Base-by-base conservation (phyloP, 2,797 vertebrate species). In the Rachycentron canadum region DNA sequence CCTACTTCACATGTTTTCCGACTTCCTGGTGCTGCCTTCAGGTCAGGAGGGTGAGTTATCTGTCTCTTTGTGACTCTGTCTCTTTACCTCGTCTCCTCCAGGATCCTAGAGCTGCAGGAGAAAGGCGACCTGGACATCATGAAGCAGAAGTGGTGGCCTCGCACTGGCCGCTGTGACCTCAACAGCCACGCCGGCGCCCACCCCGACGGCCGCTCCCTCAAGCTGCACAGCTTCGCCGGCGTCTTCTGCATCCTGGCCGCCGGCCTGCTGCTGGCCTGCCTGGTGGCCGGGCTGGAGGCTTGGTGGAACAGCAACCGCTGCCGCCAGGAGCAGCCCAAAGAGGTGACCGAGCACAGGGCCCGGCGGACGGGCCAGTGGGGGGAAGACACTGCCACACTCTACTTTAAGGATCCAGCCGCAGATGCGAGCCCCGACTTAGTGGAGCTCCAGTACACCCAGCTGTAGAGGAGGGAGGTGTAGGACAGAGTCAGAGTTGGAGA, bases 71-170 rank as follows among this genome's bases (percentile, higher is more conserved):
- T 36, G 3, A 61, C 34, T 69, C 32, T 32, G 32, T 7, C 32
- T 7, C 3, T 14, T n/a, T 3, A 0, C 63, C 9, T 64, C 25
- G 0, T 36, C 23, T 26, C 2, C 80, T 89, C 7, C 93, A 99
- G 98, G 95, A 99, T 99, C 91, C 86, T 99, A 89, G 98, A 99
- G 91, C 94, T 99, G 69, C 98, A 99, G 93, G 97, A 98, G 89
- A 97, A 96, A 0, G 98, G 98, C 7, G 98, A 99, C 89, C 94
- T 99, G 92, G 98, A 99, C 83, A 96, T 99, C 68, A 95, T 99
- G 90, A 98, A 98, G 86, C 98, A 99, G 94, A 99, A 99, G 93
- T 99, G 98, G 98, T 99, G 98, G 98, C 98, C 98, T 0, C 95
- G 96, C 11, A 95, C 95, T 1, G 98, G 98, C 73, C 97, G 98